Evolutionary conservation across 2,797 vertebrate species (phyloP), one percentile per base, ranked within the genome.

Genomic region (Natrix natrix): DNA sequence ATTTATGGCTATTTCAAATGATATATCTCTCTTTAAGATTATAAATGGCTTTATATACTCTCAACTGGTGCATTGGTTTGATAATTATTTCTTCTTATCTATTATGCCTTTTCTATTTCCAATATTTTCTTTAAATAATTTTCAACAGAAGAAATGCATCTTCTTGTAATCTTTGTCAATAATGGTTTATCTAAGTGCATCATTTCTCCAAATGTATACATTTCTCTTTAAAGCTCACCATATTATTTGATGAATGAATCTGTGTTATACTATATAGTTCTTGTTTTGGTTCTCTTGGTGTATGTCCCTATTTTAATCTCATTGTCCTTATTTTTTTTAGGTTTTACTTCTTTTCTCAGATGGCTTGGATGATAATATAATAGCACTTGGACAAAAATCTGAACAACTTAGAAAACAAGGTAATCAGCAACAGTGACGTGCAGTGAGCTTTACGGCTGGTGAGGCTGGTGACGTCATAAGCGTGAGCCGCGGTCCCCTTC

Each of bases 321-420:
- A 86, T 20, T 57, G 48, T 87, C 88, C 92, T 32, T 88, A 88
- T 93, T 26, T 90, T 90, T 92, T 90, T 57, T 94, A 97, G 97
- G 96, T 97, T 90, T 89, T 96, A 61, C 93, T 97, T 91, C 94
- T 97, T 37, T 97, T 98, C 95, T 97, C 97, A 86, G 97, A 97
- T 92, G 97, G 97, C 48, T 90, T 97, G 93, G 97, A 98, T 94
- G 97, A 96, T 26, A 94, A 95, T 26, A 24, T 95, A 63, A 94
- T 96, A 93, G 93, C 93, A 78, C 97, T 98, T 7, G 92, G 97
- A 89, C 74, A 94, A 91, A 97, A 96, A 94, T 97, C 97, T 16
- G 96, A 97, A 78, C 94, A 96, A 87, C 94, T 98, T 87, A 96
- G 96, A 90, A 93, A 93, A 74, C 92, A 97, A 94, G 97, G 97